Evolutionary conservation across 2,888 invertebrate genomes (phyloP).

Genomic region (Lepidocyrtinus sp.): DNA sequence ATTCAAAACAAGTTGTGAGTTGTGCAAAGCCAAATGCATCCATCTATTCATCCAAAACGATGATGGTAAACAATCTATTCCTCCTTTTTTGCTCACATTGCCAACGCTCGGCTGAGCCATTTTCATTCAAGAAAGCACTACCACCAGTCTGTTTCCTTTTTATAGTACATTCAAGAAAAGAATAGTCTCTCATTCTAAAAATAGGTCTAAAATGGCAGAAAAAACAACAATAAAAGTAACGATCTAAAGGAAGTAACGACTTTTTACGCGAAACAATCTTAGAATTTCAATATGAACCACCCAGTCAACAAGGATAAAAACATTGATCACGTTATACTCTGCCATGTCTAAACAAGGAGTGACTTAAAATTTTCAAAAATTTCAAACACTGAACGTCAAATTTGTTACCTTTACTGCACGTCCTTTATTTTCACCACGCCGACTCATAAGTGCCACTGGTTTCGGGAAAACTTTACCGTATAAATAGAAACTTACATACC

Average conservation of each 20-base stretch:
- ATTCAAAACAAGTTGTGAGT: conserved; percentile 4
- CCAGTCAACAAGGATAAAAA: background rate
- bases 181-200: conserved; percentile 4
- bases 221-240: conserved; percentile 18
- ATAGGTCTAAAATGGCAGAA: background rate
- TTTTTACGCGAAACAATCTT: background rate
- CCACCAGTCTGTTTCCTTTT: background rate
- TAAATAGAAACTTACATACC: too few relatives aligned
- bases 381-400: too few relatives aligned
- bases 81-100: conserved; percentile 11
- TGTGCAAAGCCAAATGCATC: conserved; percentile 13
- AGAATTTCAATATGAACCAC: background rate
- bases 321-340: background rate
- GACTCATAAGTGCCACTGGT: conserved; percentile 47
- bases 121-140: conserved; percentile 1
- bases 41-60: conserved; percentile 18
- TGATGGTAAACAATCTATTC: conserved; percentile 16
- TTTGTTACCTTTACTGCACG: conserved; percentile 50
- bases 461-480: too few relatives aligned
- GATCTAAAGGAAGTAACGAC: background rate
- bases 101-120: too few relatives aligned
- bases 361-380: too few relatives aligned
- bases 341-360: conserved; percentile 14
- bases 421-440: conserved; percentile 47
- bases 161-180: background rate